phyloP scores from a whole-genome alignment of 2,113 vertebrate species.

The Paracanthobrama guichenoti region DNA sequence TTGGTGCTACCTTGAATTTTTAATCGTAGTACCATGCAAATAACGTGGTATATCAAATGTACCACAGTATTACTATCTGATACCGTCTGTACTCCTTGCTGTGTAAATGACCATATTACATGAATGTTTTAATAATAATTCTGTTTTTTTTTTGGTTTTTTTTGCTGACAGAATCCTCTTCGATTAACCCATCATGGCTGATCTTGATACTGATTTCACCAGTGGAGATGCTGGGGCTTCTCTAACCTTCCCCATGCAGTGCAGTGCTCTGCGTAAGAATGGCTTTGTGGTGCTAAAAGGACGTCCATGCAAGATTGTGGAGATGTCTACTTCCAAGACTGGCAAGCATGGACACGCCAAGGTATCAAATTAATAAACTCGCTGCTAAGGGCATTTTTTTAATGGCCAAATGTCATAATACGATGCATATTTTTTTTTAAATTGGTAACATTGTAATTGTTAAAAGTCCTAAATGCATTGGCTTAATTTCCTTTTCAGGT shows the following conservation, averaged over 20 bases:
- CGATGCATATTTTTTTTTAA: neutral
- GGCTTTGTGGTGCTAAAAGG: constrained; percentile 88
- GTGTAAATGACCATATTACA: neutral
- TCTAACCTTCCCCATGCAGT: constrained; percentile 84
- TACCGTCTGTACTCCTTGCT: neutral
- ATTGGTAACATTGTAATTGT: neutral
- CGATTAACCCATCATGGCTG: constrained; percentile 75
- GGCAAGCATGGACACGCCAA: constrained; percentile 95
- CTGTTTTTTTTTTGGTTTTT: neutral
- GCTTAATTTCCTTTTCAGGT: constrained; percentile 73
- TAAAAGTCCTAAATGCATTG: neutral
- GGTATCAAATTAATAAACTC: constrained; percentile 67
- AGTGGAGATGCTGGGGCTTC: constrained; percentile 85
- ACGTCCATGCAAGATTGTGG: constrained; percentile 90
- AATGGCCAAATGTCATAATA: neutral
- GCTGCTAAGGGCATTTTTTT: neutral
- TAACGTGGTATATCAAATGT: neutral
- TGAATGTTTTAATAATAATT: too few species aligned
- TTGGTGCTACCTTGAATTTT: neutral
- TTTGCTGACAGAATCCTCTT: constrained; percentile 21
- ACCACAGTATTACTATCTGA: too few species aligned
- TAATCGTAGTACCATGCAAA: neutral
- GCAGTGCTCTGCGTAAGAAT: constrained; percentile 91
- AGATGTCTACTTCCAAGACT: constrained; percentile 94
- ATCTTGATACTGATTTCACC: constrained; percentile 79